phyloP scores from a whole-genome alignment of 2,888 invertebrate genomes.

The Eupithecia vulgata region DNA sequence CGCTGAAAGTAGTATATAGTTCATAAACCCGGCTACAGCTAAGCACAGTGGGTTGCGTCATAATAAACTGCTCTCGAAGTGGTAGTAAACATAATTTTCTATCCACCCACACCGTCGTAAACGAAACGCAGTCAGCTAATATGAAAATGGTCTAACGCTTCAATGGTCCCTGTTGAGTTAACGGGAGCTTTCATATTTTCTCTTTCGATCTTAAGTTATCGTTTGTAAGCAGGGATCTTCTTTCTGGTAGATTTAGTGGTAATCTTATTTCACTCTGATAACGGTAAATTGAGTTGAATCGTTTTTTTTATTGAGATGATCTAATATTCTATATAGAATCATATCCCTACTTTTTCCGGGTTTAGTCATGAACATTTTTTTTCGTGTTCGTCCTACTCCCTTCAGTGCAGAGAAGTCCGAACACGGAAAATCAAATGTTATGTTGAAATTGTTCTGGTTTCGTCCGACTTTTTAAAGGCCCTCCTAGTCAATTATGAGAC shows the following conservation, averaged over 20 bases:
- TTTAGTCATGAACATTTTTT: not conserved
- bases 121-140: conserved; percentile 29
- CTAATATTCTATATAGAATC: not conserved
- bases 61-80: conserved; percentile 32
- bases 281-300: not conserved
- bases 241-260: not conserved
- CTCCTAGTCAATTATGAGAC: too few relatives aligned
- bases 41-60: conserved; percentile 16
- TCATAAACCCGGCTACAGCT: not conserved
- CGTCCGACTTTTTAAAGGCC: too few relatives aligned
- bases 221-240: not conserved
- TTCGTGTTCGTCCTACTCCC: too few relatives aligned
- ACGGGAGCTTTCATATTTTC: conserved; percentile 14
- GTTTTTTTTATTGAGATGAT: not conserved
- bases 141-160: conserved; percentile 24
- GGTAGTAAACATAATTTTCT: conserved; percentile 34
- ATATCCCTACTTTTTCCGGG: not conserved
- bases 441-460: too few relatives aligned
- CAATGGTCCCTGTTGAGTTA: conserved; percentile 2
- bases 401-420: too few relatives aligned
- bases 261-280: not conserved
- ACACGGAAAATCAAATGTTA: too few relatives aligned
- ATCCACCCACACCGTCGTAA: conserved; percentile 34
- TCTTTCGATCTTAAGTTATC: conserved; percentile 1
- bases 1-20: not conserved